Percentiles rank a stretch among this genome's conserved stretches.
phyloP scores from a whole-genome alignment of 2,113 vertebrate genomes.

The Psettodes erumei region DNA sequence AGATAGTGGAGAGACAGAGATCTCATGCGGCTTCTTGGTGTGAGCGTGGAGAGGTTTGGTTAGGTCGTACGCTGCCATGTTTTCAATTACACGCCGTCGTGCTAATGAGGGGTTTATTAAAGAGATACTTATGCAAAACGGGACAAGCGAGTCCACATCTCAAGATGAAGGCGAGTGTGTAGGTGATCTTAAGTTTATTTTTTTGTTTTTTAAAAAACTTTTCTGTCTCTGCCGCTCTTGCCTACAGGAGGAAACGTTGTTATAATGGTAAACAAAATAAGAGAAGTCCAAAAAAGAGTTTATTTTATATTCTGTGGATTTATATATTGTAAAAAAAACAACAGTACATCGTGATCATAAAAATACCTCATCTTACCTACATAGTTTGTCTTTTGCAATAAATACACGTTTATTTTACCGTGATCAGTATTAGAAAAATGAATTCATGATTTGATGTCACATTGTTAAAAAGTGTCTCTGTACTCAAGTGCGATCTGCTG shows the following conservation, averaged over 20 bases:
- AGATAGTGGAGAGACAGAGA: conserved; percentile 51
- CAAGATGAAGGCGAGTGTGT: neutral
- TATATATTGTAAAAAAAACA: conserved; percentile 71
- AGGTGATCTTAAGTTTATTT: neutral
- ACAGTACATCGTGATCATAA: conserved; percentile 64
- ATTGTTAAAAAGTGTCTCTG: conserved; percentile 49
- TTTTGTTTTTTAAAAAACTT: too few relatives aligned
- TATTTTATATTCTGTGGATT: conserved; percentile 68
- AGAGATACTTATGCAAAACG: conserved; percentile 25
- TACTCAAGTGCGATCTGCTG: conserved; percentile 34
- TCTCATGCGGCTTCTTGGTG: conserved; percentile 60
- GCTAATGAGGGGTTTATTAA: conserved; percentile 67
- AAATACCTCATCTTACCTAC: conserved; percentile 67
- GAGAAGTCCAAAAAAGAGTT: conserved; percentile 45
- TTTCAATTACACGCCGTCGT: conserved; percentile 68
- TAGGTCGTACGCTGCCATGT: conserved; percentile 58
- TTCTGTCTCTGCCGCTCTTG: neutral
- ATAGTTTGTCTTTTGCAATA: conserved; percentile 64
- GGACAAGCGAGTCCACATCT: neutral
- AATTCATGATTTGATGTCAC: conserved; percentile 36
- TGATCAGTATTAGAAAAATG: conserved; percentile 52
- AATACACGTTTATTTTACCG: conserved; percentile 62
- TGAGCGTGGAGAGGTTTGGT: conserved; percentile 55
- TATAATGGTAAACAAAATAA: conserved; percentile 1
- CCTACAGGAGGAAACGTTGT: neutral